Conservation (phyloP, 2,797 vertebrate genomes). For the Enteromius viviparus region DNA sequence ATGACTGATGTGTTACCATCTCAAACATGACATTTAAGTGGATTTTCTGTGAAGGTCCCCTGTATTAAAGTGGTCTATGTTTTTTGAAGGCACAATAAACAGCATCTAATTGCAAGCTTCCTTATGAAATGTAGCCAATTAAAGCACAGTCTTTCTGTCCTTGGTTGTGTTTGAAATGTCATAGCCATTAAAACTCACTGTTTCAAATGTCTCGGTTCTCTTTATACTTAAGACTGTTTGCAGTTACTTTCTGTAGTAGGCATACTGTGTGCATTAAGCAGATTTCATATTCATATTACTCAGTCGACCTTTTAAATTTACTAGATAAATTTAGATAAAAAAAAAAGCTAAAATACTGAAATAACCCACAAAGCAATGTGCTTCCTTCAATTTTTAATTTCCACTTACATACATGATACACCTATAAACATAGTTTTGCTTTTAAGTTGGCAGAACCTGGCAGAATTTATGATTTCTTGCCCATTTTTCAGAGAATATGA, state of each 20-base stretch:
- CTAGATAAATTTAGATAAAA: neutral
- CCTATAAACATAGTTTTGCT: no score
- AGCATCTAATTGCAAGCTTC: constrained; percentile 55
- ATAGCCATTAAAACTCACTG: constrained; percentile 76
- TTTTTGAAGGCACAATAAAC: constrained; percentile 68
- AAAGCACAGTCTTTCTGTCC: constrained; percentile 69
- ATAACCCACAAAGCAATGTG: neutral
- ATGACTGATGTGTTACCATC: constrained; percentile 62
- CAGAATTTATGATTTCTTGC: no score
- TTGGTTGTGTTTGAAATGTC: constrained; percentile 66
- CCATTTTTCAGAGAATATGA: no score
- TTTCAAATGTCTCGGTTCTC: constrained; percentile 51
- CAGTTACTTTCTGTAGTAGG: neutral
- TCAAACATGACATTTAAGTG: constrained; percentile 64
- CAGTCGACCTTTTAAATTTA: neutral
- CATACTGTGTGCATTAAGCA: neutral
- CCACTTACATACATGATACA: neutral
- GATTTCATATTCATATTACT: neutral
- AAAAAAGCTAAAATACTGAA: neutral
- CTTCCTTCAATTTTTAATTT: neutral
- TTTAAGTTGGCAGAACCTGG: no score
- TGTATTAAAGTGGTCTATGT: constrained; percentile 61
- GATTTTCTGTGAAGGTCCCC: constrained; percentile 78
- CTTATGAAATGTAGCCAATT: constrained; percentile 70
- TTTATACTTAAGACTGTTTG: neutral